These are phyloP conservation scores for Theonella swinhoei DNA, from an alignment of 37 sponge, comb jelly and placozoan genomes.

Conservation along the genomic window DNA sequence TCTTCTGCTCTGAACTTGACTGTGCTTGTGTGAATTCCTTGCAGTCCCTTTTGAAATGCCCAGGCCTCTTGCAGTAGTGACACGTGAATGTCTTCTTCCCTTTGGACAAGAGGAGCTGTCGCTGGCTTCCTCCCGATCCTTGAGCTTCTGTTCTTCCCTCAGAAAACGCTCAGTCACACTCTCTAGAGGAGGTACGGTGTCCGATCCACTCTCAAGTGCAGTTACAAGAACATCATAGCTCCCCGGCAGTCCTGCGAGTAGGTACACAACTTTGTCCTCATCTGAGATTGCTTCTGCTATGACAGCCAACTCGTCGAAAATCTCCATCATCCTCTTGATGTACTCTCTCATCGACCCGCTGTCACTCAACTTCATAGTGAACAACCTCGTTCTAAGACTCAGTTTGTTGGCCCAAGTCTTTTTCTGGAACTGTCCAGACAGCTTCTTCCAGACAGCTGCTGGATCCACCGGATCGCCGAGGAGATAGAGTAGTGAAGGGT, in stretches of 20 bases:
- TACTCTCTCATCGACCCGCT: too few relatives aligned
- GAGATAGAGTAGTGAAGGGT: too few relatives aligned
- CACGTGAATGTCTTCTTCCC: slow-evolving; percentile 27
- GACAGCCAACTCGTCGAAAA: not conserved
- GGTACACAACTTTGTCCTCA: not conserved
- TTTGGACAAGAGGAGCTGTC: too few relatives aligned
- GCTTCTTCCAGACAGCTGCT: too few relatives aligned
- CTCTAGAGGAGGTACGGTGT: not conserved
- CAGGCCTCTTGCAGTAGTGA: slow-evolving; percentile 20
- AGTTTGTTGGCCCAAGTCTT: too few relatives aligned
- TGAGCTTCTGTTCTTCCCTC: slow-evolving; percentile 5
- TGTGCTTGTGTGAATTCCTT: not conserved
- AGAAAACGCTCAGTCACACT: slow-evolving; percentile 12
- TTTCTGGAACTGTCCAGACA: too few relatives aligned
- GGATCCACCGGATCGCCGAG: too few relatives aligned
- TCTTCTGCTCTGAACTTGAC: not conserved
- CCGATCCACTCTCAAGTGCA: slow-evolving; percentile 5
- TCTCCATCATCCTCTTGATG: too few relatives aligned
- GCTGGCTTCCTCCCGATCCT: not conserved
- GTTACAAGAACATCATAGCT: slow-evolving; percentile 15
- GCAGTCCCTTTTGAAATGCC: too few relatives aligned
- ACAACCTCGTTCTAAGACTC: too few relatives aligned
- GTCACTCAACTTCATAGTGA: too few relatives aligned
- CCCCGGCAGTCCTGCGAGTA: slow-evolving; percentile 7
- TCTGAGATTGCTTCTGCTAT: not conserved